phyloP scores from a whole-genome alignment of 2,113 vertebrate genomes.

The Pluvianellus socialis region DNA sequence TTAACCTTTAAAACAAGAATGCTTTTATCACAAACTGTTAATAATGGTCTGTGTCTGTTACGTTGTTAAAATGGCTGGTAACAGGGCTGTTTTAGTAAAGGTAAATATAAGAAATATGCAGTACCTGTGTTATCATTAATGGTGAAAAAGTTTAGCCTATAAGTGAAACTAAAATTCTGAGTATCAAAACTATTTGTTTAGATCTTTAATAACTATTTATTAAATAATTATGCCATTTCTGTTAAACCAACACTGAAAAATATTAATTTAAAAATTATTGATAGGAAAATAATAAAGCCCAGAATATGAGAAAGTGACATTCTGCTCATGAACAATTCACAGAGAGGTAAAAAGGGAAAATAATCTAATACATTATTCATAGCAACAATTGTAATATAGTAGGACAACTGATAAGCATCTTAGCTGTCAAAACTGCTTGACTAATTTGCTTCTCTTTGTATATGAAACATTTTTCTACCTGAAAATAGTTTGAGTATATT shows the following conservation, averaged over 20 bases:
- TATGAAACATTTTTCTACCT: not conserved
- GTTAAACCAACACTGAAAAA: not conserved
- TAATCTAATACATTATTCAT: not conserved
- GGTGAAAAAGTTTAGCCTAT: not conserved
- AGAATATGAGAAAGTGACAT: not conserved
- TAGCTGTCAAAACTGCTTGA: not conserved
- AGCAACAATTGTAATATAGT: not conserved
- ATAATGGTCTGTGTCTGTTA: not conserved
- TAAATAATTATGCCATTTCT: not conserved
- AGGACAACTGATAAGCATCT: not conserved
- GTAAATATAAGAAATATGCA: not conserved
- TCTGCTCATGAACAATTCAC: not conserved
- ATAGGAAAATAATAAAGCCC: not conserved
- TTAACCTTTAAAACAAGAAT: slow-evolving; percentile 16
- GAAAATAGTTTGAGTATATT: not conserved
- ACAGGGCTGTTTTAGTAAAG: not conserved
- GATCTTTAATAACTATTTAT: not conserved
- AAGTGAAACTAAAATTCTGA: not conserved
- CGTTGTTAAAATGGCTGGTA: not conserved
- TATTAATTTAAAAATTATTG: not conserved
- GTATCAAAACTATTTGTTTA: not conserved
- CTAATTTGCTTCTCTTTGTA: not conserved
- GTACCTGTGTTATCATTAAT: not conserved
- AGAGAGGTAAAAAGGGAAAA: not conserved
- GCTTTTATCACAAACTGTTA: not conserved